phyloP scores from a whole-genome alignment of 2,113 vertebrate genomes.

The Bostrychus sinensis region DNA sequence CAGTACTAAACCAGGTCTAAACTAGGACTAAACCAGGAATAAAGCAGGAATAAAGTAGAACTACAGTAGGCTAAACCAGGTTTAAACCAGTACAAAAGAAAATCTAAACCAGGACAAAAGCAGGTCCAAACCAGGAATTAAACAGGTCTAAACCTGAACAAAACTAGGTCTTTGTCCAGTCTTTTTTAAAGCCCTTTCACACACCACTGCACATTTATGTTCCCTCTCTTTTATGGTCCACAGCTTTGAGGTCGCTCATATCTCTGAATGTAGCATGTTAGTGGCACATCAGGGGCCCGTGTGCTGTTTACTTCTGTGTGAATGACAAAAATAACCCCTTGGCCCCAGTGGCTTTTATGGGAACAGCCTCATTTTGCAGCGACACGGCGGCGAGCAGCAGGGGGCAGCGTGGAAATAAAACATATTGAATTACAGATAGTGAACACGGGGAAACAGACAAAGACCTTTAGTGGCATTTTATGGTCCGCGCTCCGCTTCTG shows the following conservation, averaged over 20 bases:
- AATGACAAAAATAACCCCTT: conserved; percentile 48
- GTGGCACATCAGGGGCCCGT: conserved; percentile 14
- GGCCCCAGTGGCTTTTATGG: conserved; percentile 17
- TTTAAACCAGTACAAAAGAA: no score
- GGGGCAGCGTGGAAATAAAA: conserved; percentile 20
- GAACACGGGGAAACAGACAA: not conserved
- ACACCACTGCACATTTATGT: conserved; percentile 7
- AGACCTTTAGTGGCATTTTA: no score
- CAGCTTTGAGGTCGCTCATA: conserved; percentile 33
- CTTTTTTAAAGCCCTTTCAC: no score
- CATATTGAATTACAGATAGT: not conserved
- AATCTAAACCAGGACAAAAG: no score
- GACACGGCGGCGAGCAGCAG: conserved; percentile 16
- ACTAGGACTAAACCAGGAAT: no score
- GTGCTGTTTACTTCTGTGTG: conserved; percentile 40
- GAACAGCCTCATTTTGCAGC: conserved; percentile 24
- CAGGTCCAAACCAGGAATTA: no score
- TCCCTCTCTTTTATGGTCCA: conserved; percentile 16
- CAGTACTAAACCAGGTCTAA: no score
- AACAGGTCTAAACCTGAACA: no score
- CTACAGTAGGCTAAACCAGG: no score
- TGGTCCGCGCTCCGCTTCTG: no score
- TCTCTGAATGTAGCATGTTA: conserved; percentile 33
- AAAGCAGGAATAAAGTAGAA: no score
- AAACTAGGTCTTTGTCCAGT: no score